Evolutionary conservation across 2,113 vertebrate genomes (phyloP).

Genomic region (Heteronetta atricapilla): DNA sequence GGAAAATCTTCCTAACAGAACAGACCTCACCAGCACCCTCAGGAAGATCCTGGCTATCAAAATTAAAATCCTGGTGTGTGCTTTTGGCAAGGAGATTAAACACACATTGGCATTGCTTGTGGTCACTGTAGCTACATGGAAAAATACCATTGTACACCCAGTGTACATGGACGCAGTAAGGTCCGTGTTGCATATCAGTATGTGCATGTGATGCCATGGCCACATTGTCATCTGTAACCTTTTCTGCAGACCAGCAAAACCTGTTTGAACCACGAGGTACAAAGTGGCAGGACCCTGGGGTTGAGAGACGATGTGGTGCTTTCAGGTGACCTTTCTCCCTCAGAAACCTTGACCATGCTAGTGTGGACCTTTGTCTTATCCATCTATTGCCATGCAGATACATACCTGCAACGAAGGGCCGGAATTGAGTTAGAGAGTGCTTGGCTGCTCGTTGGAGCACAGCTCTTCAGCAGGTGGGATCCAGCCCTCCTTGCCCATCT

Average conservation of each 20-base stretch:
- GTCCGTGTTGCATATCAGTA: not conserved
- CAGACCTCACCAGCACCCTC: not conserved
- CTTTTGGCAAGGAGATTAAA: slow-evolving; percentile 7
- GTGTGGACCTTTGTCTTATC: not conserved
- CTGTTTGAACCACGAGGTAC: not conserved
- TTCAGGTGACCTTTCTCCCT: not conserved
- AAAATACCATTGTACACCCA: slow-evolving; percentile 1
- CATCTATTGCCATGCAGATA: not conserved
- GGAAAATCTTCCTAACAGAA: slow-evolving; percentile 28
- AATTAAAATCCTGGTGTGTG: not conserved
- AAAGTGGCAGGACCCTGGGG: not conserved
- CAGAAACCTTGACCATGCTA: not conserved
- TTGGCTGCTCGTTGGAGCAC: rapidly evolving
- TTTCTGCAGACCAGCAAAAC: not conserved
- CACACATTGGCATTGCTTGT: not conserved
- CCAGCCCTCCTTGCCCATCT: not conserved
- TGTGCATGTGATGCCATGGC: not conserved
- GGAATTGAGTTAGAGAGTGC: not conserved
- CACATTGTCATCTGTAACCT: not conserved
- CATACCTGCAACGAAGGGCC: not conserved
- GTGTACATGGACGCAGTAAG: not conserved
- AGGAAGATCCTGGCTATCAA: slow-evolving; percentile 5
- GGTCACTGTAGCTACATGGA: slow-evolving; percentile 20
- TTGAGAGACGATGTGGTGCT: not conserved
- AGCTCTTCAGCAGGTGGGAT: not conserved